Conservation (phyloP, 2,113 vertebrate species). For the Anser brachyrhynchus region DNA sequence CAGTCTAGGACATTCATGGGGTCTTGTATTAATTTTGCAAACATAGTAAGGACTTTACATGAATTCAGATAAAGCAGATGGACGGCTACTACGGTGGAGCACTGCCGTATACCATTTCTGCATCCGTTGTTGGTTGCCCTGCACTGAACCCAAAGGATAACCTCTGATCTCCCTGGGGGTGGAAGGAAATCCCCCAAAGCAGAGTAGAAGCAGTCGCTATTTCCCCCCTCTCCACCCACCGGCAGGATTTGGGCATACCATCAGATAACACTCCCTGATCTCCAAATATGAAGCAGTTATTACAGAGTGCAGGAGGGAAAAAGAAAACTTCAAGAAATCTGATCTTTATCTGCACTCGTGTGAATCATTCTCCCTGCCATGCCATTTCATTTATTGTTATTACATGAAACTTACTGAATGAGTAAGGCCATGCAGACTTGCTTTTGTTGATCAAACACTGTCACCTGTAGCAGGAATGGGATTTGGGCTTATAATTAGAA, state of each 20-base stretch:
- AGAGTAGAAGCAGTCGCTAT: background rate
- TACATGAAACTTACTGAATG: rapidly evolving
- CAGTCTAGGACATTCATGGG: too few relatives aligned
- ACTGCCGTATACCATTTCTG: rapidly evolving
- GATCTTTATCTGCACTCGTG: background rate
- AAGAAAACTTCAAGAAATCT: background rate
- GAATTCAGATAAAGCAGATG: rapidly evolving
- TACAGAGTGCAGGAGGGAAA: rapidly evolving
- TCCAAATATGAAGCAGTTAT: too few relatives aligned
- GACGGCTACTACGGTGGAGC: rapidly evolving
- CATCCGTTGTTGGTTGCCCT: background rate
- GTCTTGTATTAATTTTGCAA: background rate
- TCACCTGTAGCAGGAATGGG: rapidly evolving
- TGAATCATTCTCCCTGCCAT: background rate
- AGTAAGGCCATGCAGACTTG: rapidly evolving
- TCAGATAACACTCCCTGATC: background rate
- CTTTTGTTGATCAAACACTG: rapidly evolving
- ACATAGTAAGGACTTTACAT: rapidly evolving
- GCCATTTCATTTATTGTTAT: rapidly evolving
- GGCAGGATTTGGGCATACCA: rapidly evolving
- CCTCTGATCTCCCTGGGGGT: rapidly evolving
- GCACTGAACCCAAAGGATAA: background rate
- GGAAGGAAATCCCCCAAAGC: background rate
- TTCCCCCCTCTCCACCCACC: background rate
- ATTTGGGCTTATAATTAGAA: background rate